Percentiles rank a stretch among this genome's conserved stretches.
Conservation (phyloP, 2,113 vertebrate species). For the Erythrolamprus reginae region DNA sequence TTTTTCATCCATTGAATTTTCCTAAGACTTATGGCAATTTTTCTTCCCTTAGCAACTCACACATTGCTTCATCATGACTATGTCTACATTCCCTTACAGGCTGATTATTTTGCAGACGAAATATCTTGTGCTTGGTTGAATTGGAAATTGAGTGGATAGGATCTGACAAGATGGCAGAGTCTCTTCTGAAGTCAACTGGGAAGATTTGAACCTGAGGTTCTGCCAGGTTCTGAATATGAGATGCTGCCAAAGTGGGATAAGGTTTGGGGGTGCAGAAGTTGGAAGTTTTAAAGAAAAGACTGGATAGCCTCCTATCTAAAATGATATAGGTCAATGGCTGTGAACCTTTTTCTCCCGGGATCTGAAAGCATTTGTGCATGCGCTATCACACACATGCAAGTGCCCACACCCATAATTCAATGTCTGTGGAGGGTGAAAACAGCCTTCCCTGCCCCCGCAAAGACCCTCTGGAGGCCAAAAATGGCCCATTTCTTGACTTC, state of each 20-base stretch:
- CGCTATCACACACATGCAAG: no score
- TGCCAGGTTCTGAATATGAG: no score
- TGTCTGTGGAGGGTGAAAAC: no score
- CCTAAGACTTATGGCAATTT: background rate
- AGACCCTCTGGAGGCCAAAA: no score
- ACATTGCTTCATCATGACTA: background rate
- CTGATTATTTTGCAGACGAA: background rate
- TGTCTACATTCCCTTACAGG: background rate
- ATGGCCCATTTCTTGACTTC: no score
- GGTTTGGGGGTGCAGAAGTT: background rate
- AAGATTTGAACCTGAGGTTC: background rate
- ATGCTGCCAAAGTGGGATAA: background rate
- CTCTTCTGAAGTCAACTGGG: background rate
- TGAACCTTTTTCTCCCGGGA: no score
- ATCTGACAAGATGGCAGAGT: background rate
- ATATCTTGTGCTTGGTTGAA: background rate
- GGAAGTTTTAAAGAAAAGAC: background rate
- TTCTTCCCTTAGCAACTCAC: background rate
- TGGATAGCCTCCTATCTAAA: background rate
- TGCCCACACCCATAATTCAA: no score
- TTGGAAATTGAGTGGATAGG: background rate
- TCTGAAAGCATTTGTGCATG: no score
- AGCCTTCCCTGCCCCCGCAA: no score
- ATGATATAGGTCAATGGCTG: no score
- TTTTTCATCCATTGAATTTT: background rate